A percentile compares a stretch with the other conserved stretches of the same genome.
Conservation (phyloP, 1,140 invertebrate genomes). For the Drosophila tristis region DNA sequence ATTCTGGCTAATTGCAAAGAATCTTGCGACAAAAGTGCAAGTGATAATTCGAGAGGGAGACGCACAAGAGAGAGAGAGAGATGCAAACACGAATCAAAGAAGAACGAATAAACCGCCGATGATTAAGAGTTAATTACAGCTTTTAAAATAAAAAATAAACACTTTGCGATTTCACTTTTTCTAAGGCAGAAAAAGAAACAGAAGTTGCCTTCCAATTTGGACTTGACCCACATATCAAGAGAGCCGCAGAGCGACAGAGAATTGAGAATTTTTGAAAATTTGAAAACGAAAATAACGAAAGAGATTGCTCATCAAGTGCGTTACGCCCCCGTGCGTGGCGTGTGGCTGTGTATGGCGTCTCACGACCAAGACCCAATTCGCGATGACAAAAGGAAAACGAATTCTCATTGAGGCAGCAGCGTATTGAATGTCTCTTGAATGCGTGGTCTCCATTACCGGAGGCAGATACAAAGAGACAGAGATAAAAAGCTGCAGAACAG, state of each 20-base stretch:
- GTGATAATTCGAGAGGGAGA: constrained; percentile 59
- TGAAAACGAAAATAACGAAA: constrained; percentile 57
- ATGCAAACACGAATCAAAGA: constrained; percentile 6
- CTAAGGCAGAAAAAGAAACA: constrained; percentile 41
- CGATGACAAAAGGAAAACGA: constrained; percentile 70
- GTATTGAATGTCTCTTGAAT: constrained; percentile 61
- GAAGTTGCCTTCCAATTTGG: constrained; percentile 41
- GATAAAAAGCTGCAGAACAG: constrained; percentile 26
- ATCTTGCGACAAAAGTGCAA: constrained; percentile 66
- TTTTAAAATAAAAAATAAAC: constrained; percentile 29
- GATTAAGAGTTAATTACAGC: constrained; percentile 74
- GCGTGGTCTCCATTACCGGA: constrained; percentile 66
- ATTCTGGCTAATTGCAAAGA: constrained; percentile 60
- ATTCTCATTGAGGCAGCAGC: constrained; percentile 48
- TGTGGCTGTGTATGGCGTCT: constrained; percentile 20
- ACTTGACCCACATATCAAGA: constrained; percentile 68
- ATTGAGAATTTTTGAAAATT: constrained; percentile 61
- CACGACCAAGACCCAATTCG: constrained; percentile 77
- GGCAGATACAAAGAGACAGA: constrained; percentile 34
- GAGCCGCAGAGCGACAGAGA: constrained; percentile 31
- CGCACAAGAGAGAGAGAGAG: not conserved
- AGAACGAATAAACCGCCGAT: constrained; percentile 37
- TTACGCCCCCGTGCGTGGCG: constrained; percentile 64
- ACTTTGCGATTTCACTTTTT: constrained; percentile 78
- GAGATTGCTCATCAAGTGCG: constrained; percentile 53